Evolutionary conservation across 2,888 invertebrate genomes (phyloP).

Genomic region (Ypsolopha scabrella): DNA sequence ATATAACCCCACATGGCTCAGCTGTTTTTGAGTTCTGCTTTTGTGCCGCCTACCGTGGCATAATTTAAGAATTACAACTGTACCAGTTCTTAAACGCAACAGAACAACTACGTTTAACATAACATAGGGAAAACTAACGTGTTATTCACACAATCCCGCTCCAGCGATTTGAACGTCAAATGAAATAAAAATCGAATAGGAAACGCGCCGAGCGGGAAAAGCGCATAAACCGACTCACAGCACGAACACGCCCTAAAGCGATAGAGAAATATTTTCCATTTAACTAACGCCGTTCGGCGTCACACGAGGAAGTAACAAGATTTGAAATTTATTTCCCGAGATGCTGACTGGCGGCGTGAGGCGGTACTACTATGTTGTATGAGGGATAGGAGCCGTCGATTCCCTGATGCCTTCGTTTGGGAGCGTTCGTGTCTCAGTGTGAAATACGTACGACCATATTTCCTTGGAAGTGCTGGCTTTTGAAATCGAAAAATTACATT

Average conservation of each 20-base stretch:
- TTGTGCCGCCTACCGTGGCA: too few relatives aligned
- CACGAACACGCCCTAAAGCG: slow-evolving; percentile 37
- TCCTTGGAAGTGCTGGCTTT: too few relatives aligned
- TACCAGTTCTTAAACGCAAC: too few relatives aligned
- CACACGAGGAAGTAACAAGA: slow-evolving; percentile 41
- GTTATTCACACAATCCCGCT: background rate
- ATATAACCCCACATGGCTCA: too few relatives aligned
- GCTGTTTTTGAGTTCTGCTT: too few relatives aligned
- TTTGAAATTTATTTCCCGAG: slow-evolving; percentile 50
- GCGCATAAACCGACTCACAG: slow-evolving; percentile 25
- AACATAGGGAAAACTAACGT: too few relatives aligned
- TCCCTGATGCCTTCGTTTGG: background rate
- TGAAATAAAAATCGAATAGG: slow-evolving; percentile 18
- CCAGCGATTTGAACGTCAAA: slow-evolving; percentile 6
- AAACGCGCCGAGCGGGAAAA: slow-evolving; percentile 12
- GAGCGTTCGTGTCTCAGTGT: background rate
- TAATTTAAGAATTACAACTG: too few relatives aligned
- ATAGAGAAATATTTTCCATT: slow-evolving; percentile 56
- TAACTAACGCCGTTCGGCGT: slow-evolving; percentile 42
- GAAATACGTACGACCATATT: background rate
- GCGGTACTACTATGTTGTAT: background rate
- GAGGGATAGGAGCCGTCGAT: background rate
- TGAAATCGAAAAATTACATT: too few relatives aligned
- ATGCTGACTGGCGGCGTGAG: slow-evolving; percentile 10
- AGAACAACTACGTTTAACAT: too few relatives aligned